Percentiles rank a stretch among this genome's conserved stretches.
Evolutionary conservation across 2,888 invertebrate species (phyloP).

Genomic region (Lordiphosa fenestrarum): DNA sequence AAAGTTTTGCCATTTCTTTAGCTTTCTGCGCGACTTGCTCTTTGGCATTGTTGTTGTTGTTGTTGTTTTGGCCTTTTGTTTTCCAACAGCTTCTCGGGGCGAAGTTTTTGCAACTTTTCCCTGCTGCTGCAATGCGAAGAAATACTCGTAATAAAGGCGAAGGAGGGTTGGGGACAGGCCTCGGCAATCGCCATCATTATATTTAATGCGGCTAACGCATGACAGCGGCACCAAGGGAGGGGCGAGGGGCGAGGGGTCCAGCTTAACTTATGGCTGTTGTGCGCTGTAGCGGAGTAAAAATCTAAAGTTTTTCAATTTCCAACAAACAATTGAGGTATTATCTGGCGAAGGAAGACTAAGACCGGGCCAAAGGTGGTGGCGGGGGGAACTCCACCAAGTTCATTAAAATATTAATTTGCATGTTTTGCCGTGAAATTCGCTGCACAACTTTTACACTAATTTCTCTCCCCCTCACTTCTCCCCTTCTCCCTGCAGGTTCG

Average conservation of each 20-base stretch:
- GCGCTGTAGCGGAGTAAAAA: conserved; percentile 30
- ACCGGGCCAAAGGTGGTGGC: neutral
- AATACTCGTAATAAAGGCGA: conserved; percentile 59
- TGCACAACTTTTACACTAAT: conserved; percentile 30
- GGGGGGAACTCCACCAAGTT: conserved; percentile 33
- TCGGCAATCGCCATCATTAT: conserved; percentile 69
- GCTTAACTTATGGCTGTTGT: conserved; percentile 58
- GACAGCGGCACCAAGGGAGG: neutral
- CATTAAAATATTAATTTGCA: conserved; percentile 75
- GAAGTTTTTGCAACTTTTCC: conserved; percentile 65
- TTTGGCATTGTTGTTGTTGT: conserved; percentile 9
- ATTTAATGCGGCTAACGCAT: conserved; percentile 73
- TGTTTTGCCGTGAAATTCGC: conserved; percentile 36
- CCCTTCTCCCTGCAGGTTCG: conserved; percentile 87
- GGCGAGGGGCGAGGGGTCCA: neutral
- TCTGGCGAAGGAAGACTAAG: conserved; percentile 25
- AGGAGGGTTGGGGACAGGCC: conserved; percentile 16
- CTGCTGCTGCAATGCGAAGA: conserved; percentile 64
- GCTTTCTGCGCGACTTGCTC: conserved; percentile 54
- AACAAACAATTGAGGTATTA: conserved; percentile 76
- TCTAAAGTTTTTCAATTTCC: conserved; percentile 72
- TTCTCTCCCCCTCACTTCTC: conserved; percentile 11
- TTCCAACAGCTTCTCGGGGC: conserved; percentile 35
- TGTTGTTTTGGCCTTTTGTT: conserved; percentile 53
- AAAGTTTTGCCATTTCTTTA: conserved; percentile 70